Percentiles rank a stretch among this genome's conserved stretches.
Conservation (phyloP, 2,113 vertebrate genomes). For the Crocuta crocuta region DNA sequence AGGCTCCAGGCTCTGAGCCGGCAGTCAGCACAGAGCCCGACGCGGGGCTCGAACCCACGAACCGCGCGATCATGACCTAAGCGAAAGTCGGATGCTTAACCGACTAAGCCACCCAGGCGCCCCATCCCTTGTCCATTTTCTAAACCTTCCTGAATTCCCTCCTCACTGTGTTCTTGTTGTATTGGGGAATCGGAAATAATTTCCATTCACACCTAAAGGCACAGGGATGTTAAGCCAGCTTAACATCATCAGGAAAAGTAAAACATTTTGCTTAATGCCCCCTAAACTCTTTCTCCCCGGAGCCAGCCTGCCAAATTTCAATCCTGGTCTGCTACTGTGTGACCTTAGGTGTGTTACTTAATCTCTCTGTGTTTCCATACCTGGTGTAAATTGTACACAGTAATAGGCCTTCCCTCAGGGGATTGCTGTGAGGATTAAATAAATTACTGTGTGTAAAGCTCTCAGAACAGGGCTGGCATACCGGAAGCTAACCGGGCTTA, state of each 20-base stretch:
- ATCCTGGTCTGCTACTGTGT: not conserved
- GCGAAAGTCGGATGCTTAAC: too few relatives aligned
- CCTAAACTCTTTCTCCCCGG: not conserved
- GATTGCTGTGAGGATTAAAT: not conserved
- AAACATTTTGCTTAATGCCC: not conserved
- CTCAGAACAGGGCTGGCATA: rapidly evolving
- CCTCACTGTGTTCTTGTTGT: not conserved
- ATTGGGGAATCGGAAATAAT: not conserved
- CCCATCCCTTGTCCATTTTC: not conserved
- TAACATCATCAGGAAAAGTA: not conserved
- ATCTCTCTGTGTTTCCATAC: not conserved
- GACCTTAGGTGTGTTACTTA: not conserved
- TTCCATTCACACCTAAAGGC: not conserved
- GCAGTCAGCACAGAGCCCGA: too few relatives aligned
- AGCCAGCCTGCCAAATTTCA: not conserved
- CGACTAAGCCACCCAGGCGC: too few relatives aligned
- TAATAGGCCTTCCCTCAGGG: not conserved
- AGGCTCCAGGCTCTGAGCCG: too few relatives aligned
- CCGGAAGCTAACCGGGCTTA: too few relatives aligned
- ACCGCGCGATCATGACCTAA: too few relatives aligned
- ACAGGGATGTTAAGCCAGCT: not conserved
- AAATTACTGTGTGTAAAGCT: not conserved
- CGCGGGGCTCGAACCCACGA: too few relatives aligned
- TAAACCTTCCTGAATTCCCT: not conserved
- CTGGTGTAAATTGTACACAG: not conserved